Evolutionary conservation across 2,797 vertebrate species (phyloP).

Genomic region (Sebastes cheni): DNA sequence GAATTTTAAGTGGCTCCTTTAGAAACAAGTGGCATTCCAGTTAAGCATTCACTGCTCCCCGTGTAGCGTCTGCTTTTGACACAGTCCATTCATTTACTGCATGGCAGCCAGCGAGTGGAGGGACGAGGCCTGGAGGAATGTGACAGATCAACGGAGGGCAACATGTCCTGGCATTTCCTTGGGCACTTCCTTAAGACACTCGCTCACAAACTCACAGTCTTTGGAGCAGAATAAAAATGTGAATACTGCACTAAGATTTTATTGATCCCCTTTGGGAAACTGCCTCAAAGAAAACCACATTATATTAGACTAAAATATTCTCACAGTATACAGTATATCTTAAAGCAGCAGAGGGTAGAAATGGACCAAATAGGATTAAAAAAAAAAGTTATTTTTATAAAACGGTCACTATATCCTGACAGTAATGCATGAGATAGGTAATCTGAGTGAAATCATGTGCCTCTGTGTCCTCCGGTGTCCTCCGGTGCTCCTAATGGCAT

Average conservation of each 20-base stretch:
- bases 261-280: slow-evolving; percentile 3
- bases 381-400: too few relatives aligned
- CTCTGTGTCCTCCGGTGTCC: too few relatives aligned
- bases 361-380: too few relatives aligned
- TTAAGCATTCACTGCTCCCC: not conserved
- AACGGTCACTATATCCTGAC: too few relatives aligned
- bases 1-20: slow-evolving; percentile 44
- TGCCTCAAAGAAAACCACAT: not conserved
- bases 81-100: slow-evolving; percentile 39
- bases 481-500: too few relatives aligned
- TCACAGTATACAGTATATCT: not conserved
- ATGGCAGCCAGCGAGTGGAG: slow-evolving; percentile 3
- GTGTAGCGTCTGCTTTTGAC: slow-evolving; percentile 14
- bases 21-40: slow-evolving; percentile 41
- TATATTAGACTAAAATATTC: not conserved
- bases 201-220: slow-evolving; percentile 5
- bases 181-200: slow-evolving; percentile 20
- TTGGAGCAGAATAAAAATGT: slow-evolving; percentile 22
- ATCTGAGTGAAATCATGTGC: too few relatives aligned
- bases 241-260: slow-evolving; percentile 7
- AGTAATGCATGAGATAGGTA: too few relatives aligned
- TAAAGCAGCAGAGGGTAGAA: not conserved
- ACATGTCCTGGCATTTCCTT: slow-evolving; percentile 47
- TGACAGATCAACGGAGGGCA: slow-evolving; percentile 42
- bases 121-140: slow-evolving; percentile 36